Evolutionary conservation across 2,888 invertebrate species (phyloP).

Genomic region (Xestia sexstrigata): DNA sequence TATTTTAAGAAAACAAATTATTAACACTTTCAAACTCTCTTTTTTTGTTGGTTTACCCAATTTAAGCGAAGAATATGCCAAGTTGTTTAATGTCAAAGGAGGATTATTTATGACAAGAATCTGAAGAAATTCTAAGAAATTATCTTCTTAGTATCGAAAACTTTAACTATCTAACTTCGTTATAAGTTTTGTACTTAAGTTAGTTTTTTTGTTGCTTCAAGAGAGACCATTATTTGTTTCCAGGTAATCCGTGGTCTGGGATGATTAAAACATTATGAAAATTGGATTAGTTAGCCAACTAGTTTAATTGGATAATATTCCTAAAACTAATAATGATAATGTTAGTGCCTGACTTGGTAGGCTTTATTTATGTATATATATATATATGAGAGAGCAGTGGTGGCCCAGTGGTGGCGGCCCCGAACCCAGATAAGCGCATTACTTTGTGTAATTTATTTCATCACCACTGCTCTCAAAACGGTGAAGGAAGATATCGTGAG

Average conservation of each 20-base stretch:
- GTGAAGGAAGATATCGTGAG: no score
- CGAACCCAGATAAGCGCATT: no score
- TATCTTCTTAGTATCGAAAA: neutral
- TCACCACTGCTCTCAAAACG: no score
- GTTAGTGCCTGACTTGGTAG: no score
- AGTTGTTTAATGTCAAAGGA: neutral
- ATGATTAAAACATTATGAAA: slow-evolving; percentile 23
- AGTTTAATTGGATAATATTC: neutral
- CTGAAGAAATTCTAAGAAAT: neutral
- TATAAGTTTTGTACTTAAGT: slow-evolving; percentile 9
- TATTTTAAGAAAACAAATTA: no score
- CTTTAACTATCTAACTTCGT: slow-evolving; percentile 38
- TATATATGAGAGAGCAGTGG: no score
- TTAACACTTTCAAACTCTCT: no score
- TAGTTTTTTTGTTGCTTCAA: slow-evolving; percentile 1
- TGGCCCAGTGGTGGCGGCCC: no score
- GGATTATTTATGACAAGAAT: neutral
- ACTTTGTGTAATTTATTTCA: no score
- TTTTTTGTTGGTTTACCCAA: no score
- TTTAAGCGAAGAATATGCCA: neutral
- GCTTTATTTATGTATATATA: no score
- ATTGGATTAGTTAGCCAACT: slow-evolving; percentile 20
- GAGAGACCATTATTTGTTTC: slow-evolving; percentile 5
- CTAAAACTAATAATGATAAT: no score
- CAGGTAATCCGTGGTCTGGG: neutral